A percentile compares a stretch with the other conserved stretches of the same genome.
Evolutionary conservation across 2,888 invertebrate species (phyloP).

Genomic region (Sarcophaga rosellei): DNA sequence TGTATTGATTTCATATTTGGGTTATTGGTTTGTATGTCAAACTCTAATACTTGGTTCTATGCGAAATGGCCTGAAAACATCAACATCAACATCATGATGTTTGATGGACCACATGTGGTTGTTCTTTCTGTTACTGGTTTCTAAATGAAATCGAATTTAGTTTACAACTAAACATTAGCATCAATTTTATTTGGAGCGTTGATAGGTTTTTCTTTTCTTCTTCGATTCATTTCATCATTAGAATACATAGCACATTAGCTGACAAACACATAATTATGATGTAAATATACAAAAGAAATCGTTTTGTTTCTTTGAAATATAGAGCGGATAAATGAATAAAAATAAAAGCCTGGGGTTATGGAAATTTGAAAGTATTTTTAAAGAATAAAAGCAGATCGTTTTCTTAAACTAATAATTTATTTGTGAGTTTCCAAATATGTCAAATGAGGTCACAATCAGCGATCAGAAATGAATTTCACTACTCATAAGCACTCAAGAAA

Average conservation of each 20-base stretch:
- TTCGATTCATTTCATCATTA: background rate
- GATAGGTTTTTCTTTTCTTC: background rate
- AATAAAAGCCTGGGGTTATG: background rate
- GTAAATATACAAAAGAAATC: background rate
- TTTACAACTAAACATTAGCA: background rate
- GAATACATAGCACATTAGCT: background rate
- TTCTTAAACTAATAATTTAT: too few relatives aligned
- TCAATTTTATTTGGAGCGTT: background rate
- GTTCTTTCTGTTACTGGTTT: background rate
- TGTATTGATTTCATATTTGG: constrained; percentile 21
- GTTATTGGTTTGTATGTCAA: constrained; percentile 40
- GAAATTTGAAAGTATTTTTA: background rate
- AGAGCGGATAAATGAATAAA: background rate
- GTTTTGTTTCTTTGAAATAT: background rate
- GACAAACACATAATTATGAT: background rate
- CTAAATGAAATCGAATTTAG: constrained; percentile 5
- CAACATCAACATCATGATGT: background rate
- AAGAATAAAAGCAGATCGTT: too few relatives aligned
- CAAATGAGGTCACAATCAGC: too few relatives aligned
- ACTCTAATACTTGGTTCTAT: background rate
- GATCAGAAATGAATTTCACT: too few relatives aligned
- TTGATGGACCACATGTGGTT: background rate
- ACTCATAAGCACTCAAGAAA: too few relatives aligned
- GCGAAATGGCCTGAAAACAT: constrained; percentile 21
- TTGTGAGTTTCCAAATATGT: too few relatives aligned